phyloP scores from a whole-genome alignment of 2,797 vertebrate genomes.

The Gastrophryne carolinensis region DNA sequence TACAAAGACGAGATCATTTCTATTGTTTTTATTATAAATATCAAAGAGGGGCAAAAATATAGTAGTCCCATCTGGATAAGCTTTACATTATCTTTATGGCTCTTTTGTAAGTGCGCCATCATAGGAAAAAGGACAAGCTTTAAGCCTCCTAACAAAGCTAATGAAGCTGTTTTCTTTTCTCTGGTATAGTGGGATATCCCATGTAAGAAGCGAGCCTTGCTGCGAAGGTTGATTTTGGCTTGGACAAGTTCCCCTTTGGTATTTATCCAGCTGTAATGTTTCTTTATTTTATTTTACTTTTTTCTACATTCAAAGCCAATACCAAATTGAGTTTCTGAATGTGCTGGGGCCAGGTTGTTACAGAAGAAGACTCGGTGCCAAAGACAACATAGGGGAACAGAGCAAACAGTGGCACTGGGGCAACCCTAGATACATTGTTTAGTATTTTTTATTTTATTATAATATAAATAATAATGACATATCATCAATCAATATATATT shows the following conservation, averaged over 20 bases:
- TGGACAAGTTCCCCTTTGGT: slow-evolving; percentile 20
- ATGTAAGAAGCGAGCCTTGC: slow-evolving; percentile 41
- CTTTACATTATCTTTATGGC: background rate
- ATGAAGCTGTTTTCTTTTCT: slow-evolving; percentile 24
- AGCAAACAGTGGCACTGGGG: background rate
- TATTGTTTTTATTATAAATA: background rate
- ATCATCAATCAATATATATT: too few relatives aligned
- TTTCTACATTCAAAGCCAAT: slow-evolving; percentile 21
- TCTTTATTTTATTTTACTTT: slow-evolving; percentile 45
- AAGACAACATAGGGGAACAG: background rate
- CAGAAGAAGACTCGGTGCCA: slow-evolving; percentile 13
- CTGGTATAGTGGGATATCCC: slow-evolving; percentile 43
- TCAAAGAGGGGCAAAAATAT: background rate
- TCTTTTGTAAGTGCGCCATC: slow-evolving; percentile 4
- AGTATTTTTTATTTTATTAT: too few relatives aligned
- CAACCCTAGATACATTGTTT: too few relatives aligned
- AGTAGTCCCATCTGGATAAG: background rate
- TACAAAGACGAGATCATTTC: background rate
- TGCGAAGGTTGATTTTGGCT: slow-evolving; percentile 57
- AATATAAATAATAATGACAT: too few relatives aligned
- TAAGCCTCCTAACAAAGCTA: background rate
- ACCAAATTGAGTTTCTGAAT: slow-evolving; percentile 42
- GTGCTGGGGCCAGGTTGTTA: slow-evolving; percentile 38
- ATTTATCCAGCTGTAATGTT: slow-evolving; percentile 61
- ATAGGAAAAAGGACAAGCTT: background rate